Percentiles rank a stretch among this genome's conserved stretches.
These are phyloP conservation scores for Aspiorhynchus laticeps DNA, from an alignment of 2,113 vertebrate species.

Conservation along the genomic window DNA sequence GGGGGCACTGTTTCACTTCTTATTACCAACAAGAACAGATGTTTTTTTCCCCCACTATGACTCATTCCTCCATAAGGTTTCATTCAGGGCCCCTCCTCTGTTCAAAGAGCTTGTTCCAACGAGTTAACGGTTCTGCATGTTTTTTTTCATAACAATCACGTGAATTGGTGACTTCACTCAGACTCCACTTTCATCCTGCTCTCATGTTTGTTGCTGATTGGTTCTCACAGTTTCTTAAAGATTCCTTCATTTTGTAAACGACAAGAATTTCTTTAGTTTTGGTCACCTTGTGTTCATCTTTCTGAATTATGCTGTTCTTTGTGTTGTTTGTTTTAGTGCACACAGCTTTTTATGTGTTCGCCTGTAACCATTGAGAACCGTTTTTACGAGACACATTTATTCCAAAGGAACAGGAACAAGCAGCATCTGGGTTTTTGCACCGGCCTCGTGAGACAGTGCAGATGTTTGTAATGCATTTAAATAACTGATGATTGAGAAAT, in stretches of 20 bases:
- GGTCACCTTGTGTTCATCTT: background rate
- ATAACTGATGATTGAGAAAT: constrained; percentile 36
- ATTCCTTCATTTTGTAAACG: background rate
- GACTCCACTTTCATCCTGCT: background rate
- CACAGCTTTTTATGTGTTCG: constrained; percentile 17
- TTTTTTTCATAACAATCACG: constrained; percentile 31
- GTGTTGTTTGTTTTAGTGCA: background rate
- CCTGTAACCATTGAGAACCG: background rate
- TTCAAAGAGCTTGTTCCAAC: constrained; percentile 28
- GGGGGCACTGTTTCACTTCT: constrained; percentile 73
- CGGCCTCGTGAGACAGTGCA: constrained; percentile 12
- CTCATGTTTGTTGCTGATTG: background rate
- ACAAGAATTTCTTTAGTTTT: background rate
- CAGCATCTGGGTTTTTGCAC: constrained; percentile 29
- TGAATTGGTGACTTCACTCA: constrained; percentile 10
- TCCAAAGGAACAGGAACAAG: background rate
- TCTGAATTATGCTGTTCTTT: background rate
- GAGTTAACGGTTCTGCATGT: constrained; percentile 13
- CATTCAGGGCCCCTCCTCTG: background rate
- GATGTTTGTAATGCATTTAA: constrained; percentile 29
- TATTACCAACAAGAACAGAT: background rate
- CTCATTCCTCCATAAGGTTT: constrained; percentile 26
- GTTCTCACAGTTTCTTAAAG: background rate
- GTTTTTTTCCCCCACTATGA: constrained; percentile 14
- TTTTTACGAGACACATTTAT: constrained; percentile 34